These are phyloP conservation scores for Drosophila cardini DNA, from an alignment of 1,140 invertebrate genomes.

Conservation along the genomic window DNA sequence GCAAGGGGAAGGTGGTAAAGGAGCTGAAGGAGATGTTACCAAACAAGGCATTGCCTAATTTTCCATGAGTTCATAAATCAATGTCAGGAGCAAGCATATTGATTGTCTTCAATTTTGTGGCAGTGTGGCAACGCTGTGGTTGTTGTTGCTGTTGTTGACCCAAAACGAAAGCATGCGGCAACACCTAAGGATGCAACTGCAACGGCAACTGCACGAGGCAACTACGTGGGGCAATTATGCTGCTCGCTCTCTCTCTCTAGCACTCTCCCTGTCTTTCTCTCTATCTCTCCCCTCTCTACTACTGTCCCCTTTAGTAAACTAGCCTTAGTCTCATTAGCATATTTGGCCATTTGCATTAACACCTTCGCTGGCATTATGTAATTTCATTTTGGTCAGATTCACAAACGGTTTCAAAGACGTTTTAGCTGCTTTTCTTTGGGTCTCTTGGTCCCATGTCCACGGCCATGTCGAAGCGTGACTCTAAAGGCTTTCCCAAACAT, in stretches of 20 bases:
- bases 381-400: slow-evolving; percentile 64
- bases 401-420: no score
- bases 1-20: neutral
- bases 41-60: slow-evolving; percentile 81
- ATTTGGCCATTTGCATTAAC: slow-evolving; percentile 84
- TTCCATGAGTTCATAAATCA: slow-evolving; percentile 81
- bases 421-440: neutral
- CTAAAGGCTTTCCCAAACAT: slow-evolving; percentile 69
- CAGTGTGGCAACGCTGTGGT: slow-evolving; percentile 8
- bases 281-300: no score
- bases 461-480: slow-evolving; percentile 68
- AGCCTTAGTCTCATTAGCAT: slow-evolving; percentile 77
- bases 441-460: slow-evolving; percentile 27
- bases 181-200: slow-evolving; percentile 34
- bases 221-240: slow-evolving; percentile 54
- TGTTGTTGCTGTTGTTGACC: slow-evolving; percentile 47
- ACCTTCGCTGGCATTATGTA: slow-evolving; percentile 80
- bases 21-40: slow-evolving; percentile 52
- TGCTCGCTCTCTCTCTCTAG: no score
- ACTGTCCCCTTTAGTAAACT: no score
- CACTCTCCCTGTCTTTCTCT: no score
- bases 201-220: neutral
- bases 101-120: slow-evolving; percentile 76
- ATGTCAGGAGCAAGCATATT: slow-evolving; percentile 69
- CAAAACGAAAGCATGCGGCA: slow-evolving; percentile 39